Evolutionary conservation across 2,888 invertebrate species (phyloP), one percentile per base, ranked within the genome.

Genomic region (Drosophila limbata): DNA sequence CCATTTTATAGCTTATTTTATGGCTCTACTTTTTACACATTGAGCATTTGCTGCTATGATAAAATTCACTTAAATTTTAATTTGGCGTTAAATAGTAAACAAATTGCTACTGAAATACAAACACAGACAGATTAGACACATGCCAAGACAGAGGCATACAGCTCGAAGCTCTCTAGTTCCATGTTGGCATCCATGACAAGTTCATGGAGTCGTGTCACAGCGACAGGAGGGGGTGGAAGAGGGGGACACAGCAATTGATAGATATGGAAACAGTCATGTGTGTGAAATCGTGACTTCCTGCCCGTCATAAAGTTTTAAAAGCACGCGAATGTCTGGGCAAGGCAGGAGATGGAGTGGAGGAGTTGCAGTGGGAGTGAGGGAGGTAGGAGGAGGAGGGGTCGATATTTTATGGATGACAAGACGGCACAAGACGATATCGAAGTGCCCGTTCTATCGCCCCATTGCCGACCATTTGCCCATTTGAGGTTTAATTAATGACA

Each of bases 401-500:
- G 71, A 70, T 73, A 86, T 73, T 88, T 88, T 88, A 88, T 88
- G 79, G 81, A 61, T 69, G 70, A 79, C 81, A 84, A 70, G 69
- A 86, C 25, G 88, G 86, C 84, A 62, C 52, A 85, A 75, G 86
- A 77, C 79, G 57, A 39, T 55, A 45, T 55, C 45, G 53, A 45
- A 60, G 72, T 69, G 44, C 39, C 50, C 74, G 57, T 53, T 68
- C 79, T 68, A 61, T 64, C 15, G 78, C 55, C 42, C 47, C 62
- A 52, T 40, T 55, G 66, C 55, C 56, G 59, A 52, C 73, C 66
- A 60, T 72, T 68, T 68, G 66, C 47, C 84, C 84, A 88, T 85
- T 85, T 88, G 88, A 51, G 84, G 84, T 78, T 84, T 86, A 88
- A 84, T 85, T 88, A 86, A 88, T 88, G 88, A 78, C 87, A 76